Conservation (phyloP, 2,888 invertebrate genomes). For the Agonopterix arenella region DNA sequence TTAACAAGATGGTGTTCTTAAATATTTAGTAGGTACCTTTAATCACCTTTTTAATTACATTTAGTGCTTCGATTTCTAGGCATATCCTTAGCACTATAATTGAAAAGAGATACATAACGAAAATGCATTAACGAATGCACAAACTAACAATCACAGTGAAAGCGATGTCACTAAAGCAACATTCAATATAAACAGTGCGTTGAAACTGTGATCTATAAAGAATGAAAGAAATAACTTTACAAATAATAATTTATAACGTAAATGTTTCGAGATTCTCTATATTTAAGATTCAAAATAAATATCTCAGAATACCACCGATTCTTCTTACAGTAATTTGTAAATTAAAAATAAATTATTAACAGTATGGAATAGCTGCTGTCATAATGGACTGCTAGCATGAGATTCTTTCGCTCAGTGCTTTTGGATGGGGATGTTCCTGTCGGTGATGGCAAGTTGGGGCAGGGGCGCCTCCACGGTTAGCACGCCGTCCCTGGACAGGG, state of each 20-base stretch:
- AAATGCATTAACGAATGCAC: constrained; percentile 53
- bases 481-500: constrained; percentile 96
- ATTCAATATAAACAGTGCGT: constrained; percentile 37
- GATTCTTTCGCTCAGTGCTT: constrained; percentile 55
- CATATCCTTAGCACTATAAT: constrained; percentile 26
- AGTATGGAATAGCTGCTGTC: constrained; percentile 72
- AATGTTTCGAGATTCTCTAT: constrained; percentile 65
- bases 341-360: constrained; percentile 74
- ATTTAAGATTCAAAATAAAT: constrained; percentile 63
- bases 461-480: constrained; percentile 97
- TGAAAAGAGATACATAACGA: constrained; percentile 30
- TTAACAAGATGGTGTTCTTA: constrained; percentile 2
- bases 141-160: constrained; percentile 52
- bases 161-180: constrained; percentile 51
- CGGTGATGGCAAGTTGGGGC: constrained; percentile 89
- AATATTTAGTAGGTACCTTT: background rate
- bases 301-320: constrained; percentile 53
- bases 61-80: constrained; percentile 8
- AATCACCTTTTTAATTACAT: background rate
- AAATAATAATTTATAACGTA: constrained; percentile 33
- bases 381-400: constrained; percentile 31
- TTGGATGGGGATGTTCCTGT: constrained; percentile 90
- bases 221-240: constrained; percentile 33
- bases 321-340: constrained; percentile 63
- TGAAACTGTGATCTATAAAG: constrained; percentile 39